Evolutionary conservation across 2,888 invertebrate species (phyloP), one percentile per base, ranked within the genome.

Genomic region (Teleiodes luculella): DNA sequence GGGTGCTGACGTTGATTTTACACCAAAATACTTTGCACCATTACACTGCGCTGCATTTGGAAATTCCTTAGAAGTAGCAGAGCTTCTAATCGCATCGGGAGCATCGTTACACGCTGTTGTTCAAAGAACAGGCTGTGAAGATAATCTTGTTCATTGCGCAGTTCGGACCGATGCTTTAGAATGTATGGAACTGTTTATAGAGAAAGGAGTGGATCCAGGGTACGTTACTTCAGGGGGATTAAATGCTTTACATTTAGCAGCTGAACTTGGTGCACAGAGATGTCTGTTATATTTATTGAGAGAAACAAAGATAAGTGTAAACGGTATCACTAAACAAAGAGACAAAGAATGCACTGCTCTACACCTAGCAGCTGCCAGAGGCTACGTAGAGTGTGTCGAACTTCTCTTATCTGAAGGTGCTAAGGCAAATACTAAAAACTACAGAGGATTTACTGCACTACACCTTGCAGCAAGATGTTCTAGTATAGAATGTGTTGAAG

Each of bases 11-110:
- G 91, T 95, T 0, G 94, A 94, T 76, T 90, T 91, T 36, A 91
- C 92, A 20, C 92, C 92, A 37, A 94, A 94, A 77, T 92, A 93
- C 60, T 95, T 95, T 67, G 94, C 95, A 24, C 96, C 97, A 0
- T 88, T 97, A 51, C 97, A 97, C 74, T 96, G 95, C 72, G 95
- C 97, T 1, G 96, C 97, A 0, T 96, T 97, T 80, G 95, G 97
- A 4, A 96, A 97, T 68, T 94, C 96, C 28, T 91, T 94, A 5
- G 94, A 95, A 69, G 95, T 95, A 0, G 94, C 95, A 7, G 93
- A 93, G 75, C 88, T 95, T 61, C 91, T 97, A 20, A 91, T 97
- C 39, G 92, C 93, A 37, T 91, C 92, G 61, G 94, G 94, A 0
- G 93, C 95, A 4, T 91, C 92, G 41, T 90, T 95, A 35, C 92